A percentile compares a stretch with the other conserved stretches of the same genome.
Conservation (phyloP, 2,888 invertebrate species). For the Invenusta paracnida region DNA sequence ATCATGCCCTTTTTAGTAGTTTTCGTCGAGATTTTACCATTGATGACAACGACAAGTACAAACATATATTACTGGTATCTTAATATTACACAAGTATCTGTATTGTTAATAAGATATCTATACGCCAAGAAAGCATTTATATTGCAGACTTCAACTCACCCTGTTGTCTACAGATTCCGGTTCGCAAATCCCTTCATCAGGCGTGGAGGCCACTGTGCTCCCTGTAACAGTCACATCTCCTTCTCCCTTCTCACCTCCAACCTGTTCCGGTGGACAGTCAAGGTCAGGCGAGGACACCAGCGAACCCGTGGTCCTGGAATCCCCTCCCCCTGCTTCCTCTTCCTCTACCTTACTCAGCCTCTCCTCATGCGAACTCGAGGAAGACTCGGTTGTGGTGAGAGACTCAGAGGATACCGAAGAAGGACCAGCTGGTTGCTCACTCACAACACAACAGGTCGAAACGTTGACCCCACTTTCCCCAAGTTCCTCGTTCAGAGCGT, state of each 20-base stretch:
- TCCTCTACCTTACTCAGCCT: not conserved
- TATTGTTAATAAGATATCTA: no score
- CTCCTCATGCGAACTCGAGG: not conserved
- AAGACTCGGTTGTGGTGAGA: no score
- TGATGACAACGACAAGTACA: no score
- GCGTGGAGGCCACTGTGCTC: not conserved
- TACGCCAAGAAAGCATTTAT: no score
- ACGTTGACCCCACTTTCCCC: not conserved
- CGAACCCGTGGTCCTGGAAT: not conserved
- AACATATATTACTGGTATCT: no score
- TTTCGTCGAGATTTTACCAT: no score
- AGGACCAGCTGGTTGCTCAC: not conserved
- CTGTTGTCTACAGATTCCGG: not conserved
- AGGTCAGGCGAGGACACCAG: not conserved
- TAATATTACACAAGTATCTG: no score
- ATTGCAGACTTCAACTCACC: no score
- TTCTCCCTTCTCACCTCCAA: no score
- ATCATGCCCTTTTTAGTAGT: no score
- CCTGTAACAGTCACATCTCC: not conserved
- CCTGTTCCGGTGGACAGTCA: not conserved
- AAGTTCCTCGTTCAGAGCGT: not conserved
- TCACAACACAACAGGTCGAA: not conserved
- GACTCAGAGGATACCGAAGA: not conserved
- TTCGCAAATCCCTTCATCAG: not conserved
- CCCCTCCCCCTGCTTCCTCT: not conserved